Conservation (phyloP, 2,113 vertebrate genomes). For the Peromyscus californicus region DNA sequence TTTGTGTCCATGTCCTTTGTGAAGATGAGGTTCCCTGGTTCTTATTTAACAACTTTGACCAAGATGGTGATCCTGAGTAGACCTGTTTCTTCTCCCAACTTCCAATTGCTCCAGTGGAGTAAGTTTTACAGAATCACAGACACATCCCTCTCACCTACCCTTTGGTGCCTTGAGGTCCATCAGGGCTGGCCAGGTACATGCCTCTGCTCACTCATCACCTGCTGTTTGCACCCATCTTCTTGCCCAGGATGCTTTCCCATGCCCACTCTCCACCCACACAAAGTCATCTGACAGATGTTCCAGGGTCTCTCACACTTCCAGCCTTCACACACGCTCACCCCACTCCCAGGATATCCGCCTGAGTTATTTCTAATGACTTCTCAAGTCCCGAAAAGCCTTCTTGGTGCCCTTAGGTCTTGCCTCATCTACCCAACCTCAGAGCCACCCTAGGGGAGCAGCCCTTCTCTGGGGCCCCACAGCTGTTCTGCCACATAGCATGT, state of each 20-base stretch:
- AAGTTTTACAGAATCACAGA: not conserved
- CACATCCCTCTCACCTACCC: rapidly evolving
- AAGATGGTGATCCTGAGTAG: not conserved
- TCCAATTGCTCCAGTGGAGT: not conserved
- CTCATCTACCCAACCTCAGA: not conserved
- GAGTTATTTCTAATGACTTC: not conserved
- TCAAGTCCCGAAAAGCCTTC: not conserved
- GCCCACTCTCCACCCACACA: not conserved
- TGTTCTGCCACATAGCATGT: not conserved
- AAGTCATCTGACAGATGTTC: rapidly evolving
- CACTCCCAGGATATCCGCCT: not conserved
- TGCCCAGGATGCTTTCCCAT: not conserved
- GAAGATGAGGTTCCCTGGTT: not conserved
- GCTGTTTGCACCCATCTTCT: not conserved
- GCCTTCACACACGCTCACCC: not conserved
- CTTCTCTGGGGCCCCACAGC: too few species aligned
- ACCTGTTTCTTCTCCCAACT: not conserved
- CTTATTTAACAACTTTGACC: not conserved
- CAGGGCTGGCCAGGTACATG: rapidly evolving
- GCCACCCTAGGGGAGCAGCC: not conserved
- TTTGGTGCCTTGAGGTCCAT: not conserved
- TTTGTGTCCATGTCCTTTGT: not conserved
- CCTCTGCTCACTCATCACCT: not conserved
- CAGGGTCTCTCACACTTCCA: not conserved
- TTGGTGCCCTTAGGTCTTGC: not conserved